These are phyloP conservation scores for Andricus quercusramuli DNA, from an alignment of 2,888 invertebrate species.

Conservation along the genomic window DNA sequence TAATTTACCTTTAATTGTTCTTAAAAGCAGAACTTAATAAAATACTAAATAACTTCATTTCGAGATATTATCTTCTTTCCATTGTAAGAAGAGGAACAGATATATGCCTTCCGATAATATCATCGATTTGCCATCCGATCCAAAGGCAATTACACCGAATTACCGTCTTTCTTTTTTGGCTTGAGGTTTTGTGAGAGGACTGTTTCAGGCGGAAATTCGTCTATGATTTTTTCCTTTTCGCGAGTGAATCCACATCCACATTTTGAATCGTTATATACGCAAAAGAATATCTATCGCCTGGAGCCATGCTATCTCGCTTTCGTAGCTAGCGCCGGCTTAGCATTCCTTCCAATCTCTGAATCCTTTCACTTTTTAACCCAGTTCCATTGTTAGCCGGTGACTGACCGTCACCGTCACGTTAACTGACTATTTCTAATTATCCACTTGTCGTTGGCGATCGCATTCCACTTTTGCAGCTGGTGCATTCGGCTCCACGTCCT, in stretches of 20 bases:
- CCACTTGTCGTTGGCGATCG: constrained; percentile 46
- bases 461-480: constrained; percentile 37
- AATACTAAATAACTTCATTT: neutral
- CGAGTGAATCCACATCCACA: constrained; percentile 3
- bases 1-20: neutral
- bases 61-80: neutral
- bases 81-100: neutral
- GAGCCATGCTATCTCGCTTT: constrained; percentile 45
- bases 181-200: neutral
- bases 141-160: no score
- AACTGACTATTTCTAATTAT: constrained; percentile 50
- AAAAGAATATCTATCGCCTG: constrained; percentile 44
- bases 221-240: neutral
- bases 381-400: constrained; percentile 65
- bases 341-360: constrained; percentile 63
- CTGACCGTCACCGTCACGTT: constrained; percentile 57
- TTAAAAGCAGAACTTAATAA: neutral
- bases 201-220: neutral
- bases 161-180: neutral
- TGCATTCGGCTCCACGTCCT: constrained; percentile 32
- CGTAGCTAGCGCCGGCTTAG: constrained; percentile 45
- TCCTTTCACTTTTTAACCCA: constrained; percentile 77
- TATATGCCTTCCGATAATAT: no score
- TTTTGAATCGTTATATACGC: neutral
- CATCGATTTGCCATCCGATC: neutral